Percentiles rank a stretch among this genome's conserved stretches.
These are phyloP conservation scores for Drosophila anceps DNA, from an alignment of 2,888 invertebrate species.

Conservation along the genomic window DNA sequence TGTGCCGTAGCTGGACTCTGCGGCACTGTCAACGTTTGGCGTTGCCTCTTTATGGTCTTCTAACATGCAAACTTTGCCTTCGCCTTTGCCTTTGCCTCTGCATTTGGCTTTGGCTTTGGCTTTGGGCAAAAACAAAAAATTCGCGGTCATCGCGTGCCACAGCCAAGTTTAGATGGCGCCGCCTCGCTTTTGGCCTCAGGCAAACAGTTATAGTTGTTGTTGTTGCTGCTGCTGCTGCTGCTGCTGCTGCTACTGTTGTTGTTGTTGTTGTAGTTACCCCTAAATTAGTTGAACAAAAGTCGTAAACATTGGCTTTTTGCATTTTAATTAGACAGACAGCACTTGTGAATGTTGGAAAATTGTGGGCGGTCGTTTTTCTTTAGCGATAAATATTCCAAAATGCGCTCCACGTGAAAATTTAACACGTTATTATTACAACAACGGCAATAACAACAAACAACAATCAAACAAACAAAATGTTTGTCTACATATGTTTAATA, in stretches of 20 bases:
- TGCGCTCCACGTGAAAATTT: conserved; percentile 56
- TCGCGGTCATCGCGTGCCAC: conserved; percentile 74
- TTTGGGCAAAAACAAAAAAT: conserved; percentile 36
- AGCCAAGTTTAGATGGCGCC: conserved; percentile 55
- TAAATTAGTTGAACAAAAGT: conserved; percentile 63
- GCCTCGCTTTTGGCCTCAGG: conserved; percentile 22
- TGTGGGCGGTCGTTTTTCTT: conserved; percentile 27
- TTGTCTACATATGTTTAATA: conserved; percentile 56
- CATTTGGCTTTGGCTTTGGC: conserved; percentile 47
- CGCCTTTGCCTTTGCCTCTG: conserved; percentile 45
- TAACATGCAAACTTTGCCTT: conserved; percentile 67
- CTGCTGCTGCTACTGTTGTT: conserved; percentile 23
- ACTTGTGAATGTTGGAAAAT: conserved; percentile 32
- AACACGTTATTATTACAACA: conserved; percentile 61
- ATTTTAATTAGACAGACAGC: conserved; percentile 69
- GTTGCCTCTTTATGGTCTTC: conserved; percentile 63
- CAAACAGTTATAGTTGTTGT: conserved; percentile 23
- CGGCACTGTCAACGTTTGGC: conserved; percentile 15
- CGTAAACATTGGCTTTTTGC: conserved; percentile 59
- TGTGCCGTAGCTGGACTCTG: conserved; percentile 7
- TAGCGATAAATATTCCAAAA: conserved; percentile 48
- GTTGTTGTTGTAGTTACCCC: conserved; percentile 60
- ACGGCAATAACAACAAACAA: conserved; percentile 31
- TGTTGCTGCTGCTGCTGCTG: conserved; percentile 6
- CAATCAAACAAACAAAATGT: conserved; percentile 26